Base-by-base conservation (phyloP, 2,113 vertebrate genomes). In the Morone saxatilis region DNA sequence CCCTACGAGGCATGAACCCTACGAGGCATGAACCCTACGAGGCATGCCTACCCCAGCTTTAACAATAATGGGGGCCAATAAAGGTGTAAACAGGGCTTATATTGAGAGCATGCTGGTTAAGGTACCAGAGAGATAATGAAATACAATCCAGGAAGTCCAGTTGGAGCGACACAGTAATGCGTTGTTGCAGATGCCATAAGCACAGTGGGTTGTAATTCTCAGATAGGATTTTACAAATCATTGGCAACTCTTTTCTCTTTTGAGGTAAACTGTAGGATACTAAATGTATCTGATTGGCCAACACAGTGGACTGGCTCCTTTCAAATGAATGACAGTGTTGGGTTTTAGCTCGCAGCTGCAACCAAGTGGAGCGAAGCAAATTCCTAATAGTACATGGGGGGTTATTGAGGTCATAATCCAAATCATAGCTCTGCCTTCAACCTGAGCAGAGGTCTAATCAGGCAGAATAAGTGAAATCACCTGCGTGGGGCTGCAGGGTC, bases 381-480 rank as follows among this genome's bases (percentile, higher is more conserved):
- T 45, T 78, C 20, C 45, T 50, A 54, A 43, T n/a, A 38, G 62
- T 54, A 0, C 2, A n/a, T 25, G 8, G 20, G 61, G 31, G 31
- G 31, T 60, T 45, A 38, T 4, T 72, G 65, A 57, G 9, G 38
- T 71, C 66, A 20, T 5, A 1, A 66, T 54, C 11, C 12, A 54
- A 19, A 61, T 4, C 5, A 6, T 5, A 36, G 53, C 38, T 65
- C 22, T 19, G 12, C 54, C 56, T 75, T 78, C 22, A 19, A 11
- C 57, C 53, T 22, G 31, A 78, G 51, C 40, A 43, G 16, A 36
- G 5, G 47, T 47, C 20, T 73, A 79, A 65, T 79, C 51, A 73
- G 60, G 50, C 61, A 57, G 68, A 84, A 84, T 54, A 65, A 78
- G 54, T 73, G 53, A 74, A 75, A 82, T 73, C 78, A 61, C 36